phyloP scores from a whole-genome alignment of 1,140 invertebrate species.

The Aphelenchoides fujianensis region DNA sequence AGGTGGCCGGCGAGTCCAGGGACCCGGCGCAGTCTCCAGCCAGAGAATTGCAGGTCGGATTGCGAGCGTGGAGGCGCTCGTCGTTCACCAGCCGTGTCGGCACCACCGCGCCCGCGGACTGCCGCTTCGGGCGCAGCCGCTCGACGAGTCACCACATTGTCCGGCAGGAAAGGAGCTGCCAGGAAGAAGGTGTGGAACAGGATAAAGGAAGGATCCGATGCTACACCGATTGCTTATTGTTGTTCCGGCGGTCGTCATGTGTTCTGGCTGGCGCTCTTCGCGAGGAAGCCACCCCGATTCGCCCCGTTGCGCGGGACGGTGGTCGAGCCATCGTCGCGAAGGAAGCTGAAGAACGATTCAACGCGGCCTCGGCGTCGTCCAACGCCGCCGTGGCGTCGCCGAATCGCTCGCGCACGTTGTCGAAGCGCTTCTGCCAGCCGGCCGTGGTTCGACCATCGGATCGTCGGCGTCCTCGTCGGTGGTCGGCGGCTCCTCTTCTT shows the following conservation, averaged over 20 bases:
- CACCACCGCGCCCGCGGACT: background rate
- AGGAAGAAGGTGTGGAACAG: background rate
- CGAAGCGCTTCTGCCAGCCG: constrained; percentile 1
- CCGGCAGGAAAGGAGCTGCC: constrained; percentile 28
- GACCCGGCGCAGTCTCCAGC: constrained; percentile 30
- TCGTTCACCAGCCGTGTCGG: background rate
- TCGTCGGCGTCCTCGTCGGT: constrained; percentile 1
- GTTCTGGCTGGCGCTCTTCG: constrained; percentile 43
- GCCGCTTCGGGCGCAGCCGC: constrained; percentile 33
- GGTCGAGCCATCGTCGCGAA: constrained; percentile 28
- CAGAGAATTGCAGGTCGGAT: constrained; percentile 41
- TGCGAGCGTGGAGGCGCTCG: constrained; percentile 24
- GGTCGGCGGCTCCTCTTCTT: background rate
- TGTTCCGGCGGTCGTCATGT: constrained; percentile 20
- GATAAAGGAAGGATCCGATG: background rate
- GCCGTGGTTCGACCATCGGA: background rate
- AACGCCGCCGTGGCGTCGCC: background rate
- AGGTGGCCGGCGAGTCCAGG: constrained; percentile 34
- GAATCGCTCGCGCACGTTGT: constrained; percentile 17
- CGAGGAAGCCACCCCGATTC: constrained; percentile 20
- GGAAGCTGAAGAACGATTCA: background rate
- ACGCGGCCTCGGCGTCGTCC: background rate
- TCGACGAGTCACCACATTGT: constrained; percentile 29
- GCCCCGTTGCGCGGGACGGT: constrained; percentile 28
- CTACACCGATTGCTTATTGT: background rate